Evolutionary conservation across 1,140 invertebrate genomes (phyloP).

Genomic region (Aplysia californica): DNA sequence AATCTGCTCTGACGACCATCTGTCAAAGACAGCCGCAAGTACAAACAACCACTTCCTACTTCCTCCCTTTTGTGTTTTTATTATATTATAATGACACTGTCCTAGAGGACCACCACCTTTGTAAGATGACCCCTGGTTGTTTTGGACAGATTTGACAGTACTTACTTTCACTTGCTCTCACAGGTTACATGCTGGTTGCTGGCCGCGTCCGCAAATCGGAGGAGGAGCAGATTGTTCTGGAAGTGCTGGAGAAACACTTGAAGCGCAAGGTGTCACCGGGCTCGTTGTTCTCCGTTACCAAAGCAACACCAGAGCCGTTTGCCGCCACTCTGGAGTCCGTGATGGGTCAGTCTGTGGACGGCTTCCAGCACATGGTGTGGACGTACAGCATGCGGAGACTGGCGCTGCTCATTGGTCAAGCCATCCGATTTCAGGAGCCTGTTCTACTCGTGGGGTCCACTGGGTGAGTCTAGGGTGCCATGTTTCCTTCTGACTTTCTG

Average conservation of each 20-base stretch:
- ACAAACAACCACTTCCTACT: too few relatives aligned
- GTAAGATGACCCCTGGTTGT: too few relatives aligned
- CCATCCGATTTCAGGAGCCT: constrained; percentile 92
- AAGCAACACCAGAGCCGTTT: constrained; percentile 82
- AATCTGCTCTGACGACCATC: too few relatives aligned
- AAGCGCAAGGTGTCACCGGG: constrained; percentile 81
- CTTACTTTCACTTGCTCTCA: too few relatives aligned
- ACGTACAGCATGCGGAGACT: constrained; percentile 91
- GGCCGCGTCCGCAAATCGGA: constrained; percentile 90
- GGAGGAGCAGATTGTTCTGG: constrained; percentile 77
- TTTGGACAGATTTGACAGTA: too few relatives aligned
- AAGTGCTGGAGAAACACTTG: constrained; percentile 87
- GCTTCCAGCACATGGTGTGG: constrained; percentile 90
- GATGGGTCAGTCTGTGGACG: constrained; percentile 49
- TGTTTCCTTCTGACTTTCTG: too few relatives aligned
- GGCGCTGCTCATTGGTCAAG: constrained; percentile 89
- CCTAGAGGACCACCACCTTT: too few relatives aligned
- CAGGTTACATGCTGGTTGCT: constrained; percentile 89
- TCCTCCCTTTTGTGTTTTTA: too few relatives aligned
- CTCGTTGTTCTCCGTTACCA: constrained; percentile 81
- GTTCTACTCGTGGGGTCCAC: constrained; percentile 97
- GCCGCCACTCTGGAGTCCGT: constrained; percentile 78
- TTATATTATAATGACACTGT: too few relatives aligned
- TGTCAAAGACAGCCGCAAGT: too few relatives aligned
- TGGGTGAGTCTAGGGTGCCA: constrained; percentile 72